phyloP scores from a whole-genome alignment of 1,140 invertebrate species.

The Temnothorax longispinosus region DNA sequence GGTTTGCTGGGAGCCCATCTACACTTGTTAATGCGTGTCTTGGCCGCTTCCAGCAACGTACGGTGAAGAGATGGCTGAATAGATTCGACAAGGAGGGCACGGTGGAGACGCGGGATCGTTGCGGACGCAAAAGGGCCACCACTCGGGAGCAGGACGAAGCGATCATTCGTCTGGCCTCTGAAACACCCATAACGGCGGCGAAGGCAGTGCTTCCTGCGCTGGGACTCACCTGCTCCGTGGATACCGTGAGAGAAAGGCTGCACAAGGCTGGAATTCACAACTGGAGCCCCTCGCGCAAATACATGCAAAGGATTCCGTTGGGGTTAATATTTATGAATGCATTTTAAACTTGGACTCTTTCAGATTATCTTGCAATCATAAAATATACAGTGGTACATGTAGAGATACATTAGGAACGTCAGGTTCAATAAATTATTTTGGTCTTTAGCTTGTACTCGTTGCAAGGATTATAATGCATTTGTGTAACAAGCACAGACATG shows the following conservation, averaged over 20 bases:
- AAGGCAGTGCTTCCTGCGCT: constrained; percentile 84
- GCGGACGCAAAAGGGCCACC: constrained; percentile 84
- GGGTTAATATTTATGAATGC: constrained; percentile 72
- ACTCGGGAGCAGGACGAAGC: constrained; percentile 83
- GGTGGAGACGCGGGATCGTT: constrained; percentile 83
- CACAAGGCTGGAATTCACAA: constrained; percentile 85
- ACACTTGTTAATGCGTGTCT: background rate
- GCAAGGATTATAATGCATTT: background rate
- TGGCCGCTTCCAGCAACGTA: constrained; percentile 81
- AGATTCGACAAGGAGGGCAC: constrained; percentile 84
- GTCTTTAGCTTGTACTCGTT: background rate
- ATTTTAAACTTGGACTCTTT: background rate
- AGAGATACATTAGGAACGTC: background rate
- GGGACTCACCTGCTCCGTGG: constrained; percentile 83
- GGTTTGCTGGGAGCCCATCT: too few species aligned
- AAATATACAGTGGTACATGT: background rate
- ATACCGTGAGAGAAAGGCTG: constrained; percentile 83
- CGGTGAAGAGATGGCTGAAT: constrained; percentile 84
- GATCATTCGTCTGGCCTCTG: constrained; percentile 81
- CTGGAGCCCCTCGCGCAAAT: constrained; percentile 84
- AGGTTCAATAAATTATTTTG: background rate
- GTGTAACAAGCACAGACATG: background rate
- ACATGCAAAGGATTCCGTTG: constrained; percentile 83
- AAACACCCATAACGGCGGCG: constrained; percentile 84
- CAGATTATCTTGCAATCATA: background rate